Evolutionary conservation across 2,797 vertebrate genomes (phyloP).

Genomic region (Dendrocincla tyrannina): DNA sequence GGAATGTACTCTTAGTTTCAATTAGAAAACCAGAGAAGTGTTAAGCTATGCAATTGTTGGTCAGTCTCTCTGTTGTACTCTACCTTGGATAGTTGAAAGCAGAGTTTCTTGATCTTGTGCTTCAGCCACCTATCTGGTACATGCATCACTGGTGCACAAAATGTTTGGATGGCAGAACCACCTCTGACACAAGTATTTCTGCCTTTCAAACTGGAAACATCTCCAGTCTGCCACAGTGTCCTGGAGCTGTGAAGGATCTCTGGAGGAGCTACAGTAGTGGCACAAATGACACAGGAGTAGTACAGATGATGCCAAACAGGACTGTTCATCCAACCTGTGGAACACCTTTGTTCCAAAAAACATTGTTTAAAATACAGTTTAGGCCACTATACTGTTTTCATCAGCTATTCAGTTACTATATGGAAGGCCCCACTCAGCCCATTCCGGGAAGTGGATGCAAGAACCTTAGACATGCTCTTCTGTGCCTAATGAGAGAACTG

Average conservation of each 20-base stretch:
- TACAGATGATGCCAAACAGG: not conserved
- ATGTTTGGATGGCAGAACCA: not conserved
- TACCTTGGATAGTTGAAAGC: not conserved
- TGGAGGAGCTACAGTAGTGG: not conserved
- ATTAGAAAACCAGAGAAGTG: too few relatives aligned
- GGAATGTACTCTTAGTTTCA: not conserved
- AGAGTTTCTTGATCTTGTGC: not conserved
- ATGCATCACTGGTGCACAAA: not conserved
- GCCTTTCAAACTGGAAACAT: not conserved
- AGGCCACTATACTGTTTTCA: not conserved
- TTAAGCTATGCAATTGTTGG: not conserved
- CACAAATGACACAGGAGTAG: not conserved
- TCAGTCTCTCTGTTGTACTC: not conserved
- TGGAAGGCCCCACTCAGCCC: not conserved
- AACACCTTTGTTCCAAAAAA: not conserved
- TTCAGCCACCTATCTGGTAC: not conserved
- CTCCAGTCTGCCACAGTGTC: not conserved
- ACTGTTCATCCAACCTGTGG: not conserved
- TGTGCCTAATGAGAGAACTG: not conserved
- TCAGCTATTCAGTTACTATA: not conserved
- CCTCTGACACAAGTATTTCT: not conserved
- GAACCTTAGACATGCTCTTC: rapidly evolving
- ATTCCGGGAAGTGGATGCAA: not conserved
- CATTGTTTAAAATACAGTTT: not conserved
- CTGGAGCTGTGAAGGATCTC: not conserved